These are phyloP conservation scores for Apistogramma diplotaenia DNA, from an alignment of 2,113 vertebrate species.

Conservation along the genomic window DNA sequence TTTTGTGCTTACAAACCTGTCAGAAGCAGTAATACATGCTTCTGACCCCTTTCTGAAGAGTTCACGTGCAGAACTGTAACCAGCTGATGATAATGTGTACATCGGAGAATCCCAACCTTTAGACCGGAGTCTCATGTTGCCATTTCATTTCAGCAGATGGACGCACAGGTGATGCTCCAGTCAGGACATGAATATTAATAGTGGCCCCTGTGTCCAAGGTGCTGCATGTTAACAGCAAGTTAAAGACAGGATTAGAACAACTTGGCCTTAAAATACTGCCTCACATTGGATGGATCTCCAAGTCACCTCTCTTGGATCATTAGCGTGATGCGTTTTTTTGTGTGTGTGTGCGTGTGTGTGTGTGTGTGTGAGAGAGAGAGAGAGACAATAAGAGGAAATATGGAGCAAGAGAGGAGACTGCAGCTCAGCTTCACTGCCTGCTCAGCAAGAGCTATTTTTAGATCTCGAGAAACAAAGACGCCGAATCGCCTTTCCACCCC, in stretches of 20 bases:
- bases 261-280: neutral
- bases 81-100: neutral
- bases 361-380: neutral
- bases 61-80: neutral
- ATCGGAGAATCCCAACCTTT: neutral
- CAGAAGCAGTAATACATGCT: neutral
- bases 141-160: neutral
- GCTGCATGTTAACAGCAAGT: neutral
- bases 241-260: neutral
- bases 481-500: slow-evolving; percentile 56
- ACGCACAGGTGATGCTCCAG: neutral
- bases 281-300: neutral
- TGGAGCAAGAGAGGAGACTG: slow-evolving; percentile 21
- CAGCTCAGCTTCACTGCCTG: slow-evolving; percentile 47
- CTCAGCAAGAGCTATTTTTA: slow-evolving; percentile 73
- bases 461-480: slow-evolving; percentile 56
- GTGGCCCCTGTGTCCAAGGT: neutral
- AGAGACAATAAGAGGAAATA: neutral
- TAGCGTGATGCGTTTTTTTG: neutral
- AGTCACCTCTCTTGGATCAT: neutral
- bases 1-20: neutral
- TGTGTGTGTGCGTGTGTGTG: too few species aligned
- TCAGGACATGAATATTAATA: neutral
- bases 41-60: neutral
- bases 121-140: neutral